Conservation (phyloP, 2,797 vertebrate genomes). For the Varecia variegata region DNA sequence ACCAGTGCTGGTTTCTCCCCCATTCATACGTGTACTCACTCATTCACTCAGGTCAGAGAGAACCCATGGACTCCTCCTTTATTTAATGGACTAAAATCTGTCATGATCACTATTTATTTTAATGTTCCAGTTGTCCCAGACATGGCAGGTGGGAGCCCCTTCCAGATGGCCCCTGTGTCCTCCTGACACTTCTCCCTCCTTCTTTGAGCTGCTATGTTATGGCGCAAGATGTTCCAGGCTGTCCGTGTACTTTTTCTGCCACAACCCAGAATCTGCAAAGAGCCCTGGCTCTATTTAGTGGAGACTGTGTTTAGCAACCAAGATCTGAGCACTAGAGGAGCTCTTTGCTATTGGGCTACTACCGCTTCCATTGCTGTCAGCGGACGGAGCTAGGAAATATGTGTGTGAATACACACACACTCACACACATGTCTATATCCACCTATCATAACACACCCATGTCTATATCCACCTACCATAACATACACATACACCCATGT, state of each 20-base stretch:
- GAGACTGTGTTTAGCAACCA: neutral
- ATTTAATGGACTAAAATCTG: accelerated
- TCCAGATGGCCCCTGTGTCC: neutral
- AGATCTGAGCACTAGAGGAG: accelerated
- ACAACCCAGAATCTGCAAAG: neutral
- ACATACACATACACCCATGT: too few relatives aligned
- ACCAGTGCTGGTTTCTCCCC: accelerated
- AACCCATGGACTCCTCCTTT: neutral
- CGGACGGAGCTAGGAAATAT: neutral
- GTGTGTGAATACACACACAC: too few relatives aligned
- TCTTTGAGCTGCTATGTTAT: too few relatives aligned
- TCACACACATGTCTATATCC: too few relatives aligned
- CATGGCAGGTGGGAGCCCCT: accelerated
- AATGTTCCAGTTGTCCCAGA: too few relatives aligned
- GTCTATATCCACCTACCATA: too few relatives aligned
- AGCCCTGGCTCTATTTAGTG: accelerated
- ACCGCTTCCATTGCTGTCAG: neutral
- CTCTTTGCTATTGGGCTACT: accelerated
- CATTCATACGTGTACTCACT: accelerated
- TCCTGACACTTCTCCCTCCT: too few relatives aligned
- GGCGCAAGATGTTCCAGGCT: neutral
- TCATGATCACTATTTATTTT: neutral
- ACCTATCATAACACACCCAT: too few relatives aligned
- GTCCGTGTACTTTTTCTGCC: neutral
- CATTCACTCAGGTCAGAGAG: accelerated